Base-by-base conservation (phyloP, 2,113 vertebrate genomes). In the Gymnobelideus leadbeateri region DNA sequence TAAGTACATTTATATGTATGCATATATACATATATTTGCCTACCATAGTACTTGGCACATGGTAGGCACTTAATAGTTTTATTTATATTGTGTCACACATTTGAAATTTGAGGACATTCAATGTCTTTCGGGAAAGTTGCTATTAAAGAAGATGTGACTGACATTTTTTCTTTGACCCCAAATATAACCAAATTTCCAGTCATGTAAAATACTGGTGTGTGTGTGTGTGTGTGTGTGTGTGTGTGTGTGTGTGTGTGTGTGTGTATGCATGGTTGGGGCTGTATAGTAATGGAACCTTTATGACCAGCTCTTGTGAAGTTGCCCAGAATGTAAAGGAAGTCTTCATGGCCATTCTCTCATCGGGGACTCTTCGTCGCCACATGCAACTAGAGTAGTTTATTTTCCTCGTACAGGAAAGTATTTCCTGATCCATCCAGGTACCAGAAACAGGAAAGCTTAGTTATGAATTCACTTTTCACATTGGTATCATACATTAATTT, bases 271-370 rank as follows among this genome's bases (percentile, higher is more conserved):
- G 91, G 94, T 96, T 94, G 92, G 43, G 91, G 89, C 55, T 68
- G 89, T 43, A n/a, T 26, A 50, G 95, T 96, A 97, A 96, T 24
- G 50, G 94, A 93, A 97, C 90, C 52, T 90, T 77, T 91, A 55
- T 94, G 92, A 68, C 94, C 19, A 93, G 96, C 94, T 46, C 94
- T 95, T 92, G 93, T 92, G 93, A 97, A 93, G 51, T 46, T 92
- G 77, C 94, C 77, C 89, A 93, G 31, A 95, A 96, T 95, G 89
- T 94, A 95, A 97, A 77, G 96, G 91, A 53, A 95, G 95, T 94
- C 53, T 92, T 46, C 95, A 77, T 52, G 92, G 95, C 92, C 91
- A 93, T 54, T 96, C 95, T 46, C 89, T 31, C 93, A 52, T 89
- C n/a, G 0, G 92, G 7, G n/a, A 52, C 52, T 89, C 28, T 19